Evolutionary conservation across 1,140 invertebrate species (phyloP), one percentile per base, ranked within the genome.

Genomic region (Telenomus remus): DNA sequence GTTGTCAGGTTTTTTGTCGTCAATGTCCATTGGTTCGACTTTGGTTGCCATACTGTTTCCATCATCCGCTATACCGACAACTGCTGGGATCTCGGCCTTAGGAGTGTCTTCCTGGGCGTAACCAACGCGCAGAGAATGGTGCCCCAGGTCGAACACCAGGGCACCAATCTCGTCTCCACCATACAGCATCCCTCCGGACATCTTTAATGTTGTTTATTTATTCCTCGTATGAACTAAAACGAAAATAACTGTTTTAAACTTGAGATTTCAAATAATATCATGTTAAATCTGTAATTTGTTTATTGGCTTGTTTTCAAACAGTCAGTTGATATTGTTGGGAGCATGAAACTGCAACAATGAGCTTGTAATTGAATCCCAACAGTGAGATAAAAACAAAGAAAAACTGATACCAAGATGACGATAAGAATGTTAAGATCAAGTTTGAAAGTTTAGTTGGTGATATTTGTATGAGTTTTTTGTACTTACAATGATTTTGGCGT

Each of bases 131-230:
- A 97, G 86, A 0, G 96, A 96, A 86, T 96, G 94, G 80, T 97
- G 95, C 0, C 97, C 98, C 46, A 97, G 92, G 88, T 99, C 98
- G 86, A 99, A 98, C 9, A 99, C 98, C 57, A 99, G 85, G 0
- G 98, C 98, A 11, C 97, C 97, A 76, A 99, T 98, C 87, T 99
- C 98, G 90, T 99, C 98, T 19, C 94, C 94, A 16, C 94, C 94
- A 79, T 95, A 95, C 37, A 95, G 82, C 93, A 95, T 95, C 12
- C 76, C 76, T n/a, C 76, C 76, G 13, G 78, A 77, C 78, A 79
- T 79, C 48, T 50, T n/a, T 69, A 12, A 34, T 34, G 11, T 33
- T 53, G 39, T 14, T 63, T 37, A 11, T 50, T 66, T 34, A 11
- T 13, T 13, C 42, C 10, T 42, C 14, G 48, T 70, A 47, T 13